Base-by-base conservation (phyloP, 2,113 vertebrate genomes). In the Podiceps cristatus region DNA sequence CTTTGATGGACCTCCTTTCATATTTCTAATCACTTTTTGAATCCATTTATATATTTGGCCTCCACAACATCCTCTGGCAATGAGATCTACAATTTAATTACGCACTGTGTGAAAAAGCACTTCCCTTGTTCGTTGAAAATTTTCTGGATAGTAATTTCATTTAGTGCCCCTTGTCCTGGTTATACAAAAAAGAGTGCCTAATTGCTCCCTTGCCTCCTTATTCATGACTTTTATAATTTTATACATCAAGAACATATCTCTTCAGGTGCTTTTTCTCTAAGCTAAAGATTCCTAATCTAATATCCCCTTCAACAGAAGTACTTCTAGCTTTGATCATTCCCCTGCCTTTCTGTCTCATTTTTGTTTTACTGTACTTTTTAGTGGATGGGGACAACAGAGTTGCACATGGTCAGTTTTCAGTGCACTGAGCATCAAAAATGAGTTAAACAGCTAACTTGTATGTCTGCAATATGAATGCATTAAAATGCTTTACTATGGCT, bases 81-180 rank as follows among this genome's bases (percentile, higher is more conserved):
- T 71, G 64, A 88, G 67, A 55, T 66, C 68, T 63, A 42, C 60
- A 96, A 96, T 89, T 83, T 77, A 86, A 93, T 97, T 93, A 96
- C 8, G 23, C 37, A 78, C 59, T 92, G 76, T 88, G 53, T 96
- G 94, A 96, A 91, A 91, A 97, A 97, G 68, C n/a, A 89, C 96
- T 97, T 96, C 94, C 95, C 18, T 95, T 62, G 79, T 94, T 92
- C 94, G 86, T 7, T 86, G 64, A 89, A 86, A 96, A 71, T 84
- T 77, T 95, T 93, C 68, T 93, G 44, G n/a, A 78, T 77, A 18
- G 83, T 96, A 97, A 97, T 91, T 92, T 95, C 22, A 95, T 97
- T 96, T 92, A 78, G 29, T 52, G 25, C 27, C 37, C 66, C 49
- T 50, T 89, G 59, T 81, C 94, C 72, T 94, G 86, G 31, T 86